Evolutionary conservation across 1,140 invertebrate genomes (phyloP).

Genomic region (Tetramorium parvispinum): DNA sequence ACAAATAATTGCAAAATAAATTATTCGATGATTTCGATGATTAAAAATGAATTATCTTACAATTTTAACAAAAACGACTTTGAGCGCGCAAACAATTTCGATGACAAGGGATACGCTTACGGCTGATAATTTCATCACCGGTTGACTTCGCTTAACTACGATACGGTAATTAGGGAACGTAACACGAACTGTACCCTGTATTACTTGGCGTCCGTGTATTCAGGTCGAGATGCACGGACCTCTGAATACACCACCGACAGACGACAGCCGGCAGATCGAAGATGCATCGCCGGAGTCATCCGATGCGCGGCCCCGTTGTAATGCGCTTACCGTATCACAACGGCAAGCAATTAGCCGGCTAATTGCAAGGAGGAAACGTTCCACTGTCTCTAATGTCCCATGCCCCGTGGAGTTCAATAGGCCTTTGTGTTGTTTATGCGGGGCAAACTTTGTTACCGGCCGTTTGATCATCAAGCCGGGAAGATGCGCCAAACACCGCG

Average conservation of each 20-base stretch:
- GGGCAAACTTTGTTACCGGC: conserved; percentile 48
- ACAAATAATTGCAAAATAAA: not conserved
- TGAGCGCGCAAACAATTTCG: not conserved
- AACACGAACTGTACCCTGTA: conserved; percentile 32
- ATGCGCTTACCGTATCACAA: conserved; percentile 62
- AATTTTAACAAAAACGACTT: not conserved
- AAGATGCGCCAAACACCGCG: not conserved
- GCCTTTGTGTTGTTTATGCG: conserved; percentile 51
- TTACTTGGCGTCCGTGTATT: conserved; percentile 43
- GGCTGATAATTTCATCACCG: conserved; percentile 58
- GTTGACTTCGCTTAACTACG: conserved; percentile 23
- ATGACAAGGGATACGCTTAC: conserved; percentile 14
- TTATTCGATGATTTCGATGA: not conserved
- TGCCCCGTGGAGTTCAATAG: conserved; percentile 44
- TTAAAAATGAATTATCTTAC: not conserved
- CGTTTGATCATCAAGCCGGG: conserved; percentile 47
- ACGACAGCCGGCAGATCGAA: conserved; percentile 58
- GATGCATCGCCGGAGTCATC: conserved; percentile 58
- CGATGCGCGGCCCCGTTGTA: conserved; percentile 50
- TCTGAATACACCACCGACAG: conserved; percentile 47
- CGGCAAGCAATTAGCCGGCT: conserved; percentile 54
- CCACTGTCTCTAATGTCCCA: conserved; percentile 39
- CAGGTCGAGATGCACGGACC: conserved; percentile 44
- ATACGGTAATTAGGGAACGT: conserved; percentile 55
- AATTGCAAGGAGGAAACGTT: conserved; percentile 61